A percentile compares a stretch with the other conserved stretches of the same genome.
These are phyloP conservation scores for Epinotia demarniana DNA, from an alignment of 2,888 invertebrate genomes.

Conservation along the genomic window DNA sequence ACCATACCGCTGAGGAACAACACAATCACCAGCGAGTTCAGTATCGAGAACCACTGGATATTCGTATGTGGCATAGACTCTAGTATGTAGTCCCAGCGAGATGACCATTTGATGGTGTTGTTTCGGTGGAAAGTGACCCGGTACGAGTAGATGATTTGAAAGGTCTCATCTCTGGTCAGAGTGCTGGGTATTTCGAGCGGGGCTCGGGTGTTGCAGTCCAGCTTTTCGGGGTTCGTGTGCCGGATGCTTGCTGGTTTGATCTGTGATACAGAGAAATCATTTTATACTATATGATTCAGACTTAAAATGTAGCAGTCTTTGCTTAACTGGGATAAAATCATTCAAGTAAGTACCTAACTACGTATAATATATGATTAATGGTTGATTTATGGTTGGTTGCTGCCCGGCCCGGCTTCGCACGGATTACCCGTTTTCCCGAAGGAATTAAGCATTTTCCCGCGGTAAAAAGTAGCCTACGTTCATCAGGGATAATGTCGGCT, in stretches of 20 bases:
- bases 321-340: neutral
- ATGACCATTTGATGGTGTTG: slow-evolving; percentile 97
- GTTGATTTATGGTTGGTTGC: too few relatives aligned
- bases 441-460: too few relatives aligned
- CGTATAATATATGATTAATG: too few relatives aligned
- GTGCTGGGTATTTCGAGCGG: slow-evolving; percentile 89
- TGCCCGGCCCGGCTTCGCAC: too few relatives aligned
- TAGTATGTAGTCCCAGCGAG: slow-evolving; percentile 99
- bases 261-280: slow-evolving; percentile 54
- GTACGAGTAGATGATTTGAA: slow-evolving; percentile 94
- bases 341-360: neutral
- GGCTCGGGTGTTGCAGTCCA: slow-evolving; percentile 81
- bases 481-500: too few relatives aligned
- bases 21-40: slow-evolving; percentile 98
- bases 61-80: slow-evolving; percentile 99
- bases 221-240: slow-evolving; percentile 74
- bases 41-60: slow-evolving; percentile 99
- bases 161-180: slow-evolving; percentile 75
- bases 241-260: slow-evolving; percentile 85
- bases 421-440: too few relatives aligned
- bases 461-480: too few relatives aligned
- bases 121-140: slow-evolving; percentile 91
- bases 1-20: slow-evolving; percentile 99
- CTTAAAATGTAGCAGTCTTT: neutral
- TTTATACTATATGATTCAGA: neutral